Percentiles rank a stretch among this genome's conserved stretches.
Evolutionary conservation across 1,140 invertebrate genomes (phyloP).

Genomic region (Zophobas morio): DNA sequence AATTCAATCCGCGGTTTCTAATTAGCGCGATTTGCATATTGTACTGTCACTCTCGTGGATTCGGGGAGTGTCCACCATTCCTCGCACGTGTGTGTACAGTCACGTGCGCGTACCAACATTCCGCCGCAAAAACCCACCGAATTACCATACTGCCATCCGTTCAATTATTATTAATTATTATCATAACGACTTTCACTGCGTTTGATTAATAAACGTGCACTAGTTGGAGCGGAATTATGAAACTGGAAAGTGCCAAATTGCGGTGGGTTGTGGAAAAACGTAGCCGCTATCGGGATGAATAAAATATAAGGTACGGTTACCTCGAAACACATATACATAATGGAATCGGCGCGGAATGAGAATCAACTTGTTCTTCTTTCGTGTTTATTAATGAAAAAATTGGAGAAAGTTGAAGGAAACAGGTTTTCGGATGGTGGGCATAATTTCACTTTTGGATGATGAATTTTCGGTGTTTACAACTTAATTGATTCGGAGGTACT

Average conservation of each 20-base stretch:
- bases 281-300: conserved; percentile 17
- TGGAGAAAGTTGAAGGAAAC: neutral
- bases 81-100: conserved; percentile 5
- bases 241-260: conserved; percentile 3
- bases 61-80: neutral
- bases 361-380: too few relatives aligned
- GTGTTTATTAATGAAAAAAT: neutral
- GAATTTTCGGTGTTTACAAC: too few relatives aligned
- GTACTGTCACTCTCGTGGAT: neutral
- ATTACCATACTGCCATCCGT: too few relatives aligned
- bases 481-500: too few relatives aligned
- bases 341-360: too few relatives aligned
- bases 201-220: neutral
- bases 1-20: too few relatives aligned
- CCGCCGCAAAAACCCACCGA: too few relatives aligned
- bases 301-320: conserved; percentile 44
- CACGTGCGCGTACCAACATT: too few relatives aligned
- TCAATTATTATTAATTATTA: neutral
- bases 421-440: too few relatives aligned
- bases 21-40: too few relatives aligned
- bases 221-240: conserved; percentile 13
- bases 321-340: conserved; percentile 46
- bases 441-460: too few relatives aligned
- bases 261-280: conserved; percentile 5
- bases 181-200: conserved; percentile 17